A percentile compares a stretch with the other conserved stretches of the same genome.
These are phyloP conservation scores for Triplophysa rosa DNA, from an alignment of 2,113 vertebrate genomes.

Conservation along the genomic window DNA sequence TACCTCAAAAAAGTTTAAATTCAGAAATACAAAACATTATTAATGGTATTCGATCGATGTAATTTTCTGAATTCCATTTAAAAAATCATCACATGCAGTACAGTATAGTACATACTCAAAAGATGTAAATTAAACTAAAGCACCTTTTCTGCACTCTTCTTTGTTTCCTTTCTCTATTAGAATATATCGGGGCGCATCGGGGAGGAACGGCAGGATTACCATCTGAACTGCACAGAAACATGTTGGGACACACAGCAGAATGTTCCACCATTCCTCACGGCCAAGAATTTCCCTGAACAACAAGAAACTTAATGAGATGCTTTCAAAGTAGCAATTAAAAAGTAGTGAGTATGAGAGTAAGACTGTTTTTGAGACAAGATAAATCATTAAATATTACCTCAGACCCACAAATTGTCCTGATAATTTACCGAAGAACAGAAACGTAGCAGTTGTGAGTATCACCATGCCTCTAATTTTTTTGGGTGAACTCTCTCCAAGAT, in stretches of 20 bases:
- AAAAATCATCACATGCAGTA: no score
- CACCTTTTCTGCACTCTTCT: conserved; percentile 69
- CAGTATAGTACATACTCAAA: no score
- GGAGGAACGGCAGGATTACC: conserved; percentile 67
- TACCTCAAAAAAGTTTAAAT: no score
- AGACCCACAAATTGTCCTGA: conserved; percentile 70
- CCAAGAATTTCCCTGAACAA: conserved; percentile 72
- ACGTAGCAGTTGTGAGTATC: conserved; percentile 61
- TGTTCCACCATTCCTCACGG: conserved; percentile 67
- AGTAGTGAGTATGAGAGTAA: no score
- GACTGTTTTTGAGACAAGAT: background rate
- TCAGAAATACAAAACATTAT: no score
- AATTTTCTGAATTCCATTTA: no score
- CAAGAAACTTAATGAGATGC: no score
- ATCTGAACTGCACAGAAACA: conserved; percentile 65
- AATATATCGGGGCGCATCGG: conserved; percentile 74
- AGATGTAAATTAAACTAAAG: background rate
- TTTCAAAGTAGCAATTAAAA: no score
- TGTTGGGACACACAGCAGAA: conserved; percentile 65
- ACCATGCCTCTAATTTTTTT: conserved; percentile 67
- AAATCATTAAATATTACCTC: conserved; percentile 65
- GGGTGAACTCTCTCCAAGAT: conserved; percentile 73
- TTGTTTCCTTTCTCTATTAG: conserved; percentile 73
- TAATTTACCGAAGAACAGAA: conserved; percentile 68
- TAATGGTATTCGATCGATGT: no score